Evolutionary conservation across 2,797 vertebrate species (phyloP).

Genomic region (Siniperca scherzeri): DNA sequence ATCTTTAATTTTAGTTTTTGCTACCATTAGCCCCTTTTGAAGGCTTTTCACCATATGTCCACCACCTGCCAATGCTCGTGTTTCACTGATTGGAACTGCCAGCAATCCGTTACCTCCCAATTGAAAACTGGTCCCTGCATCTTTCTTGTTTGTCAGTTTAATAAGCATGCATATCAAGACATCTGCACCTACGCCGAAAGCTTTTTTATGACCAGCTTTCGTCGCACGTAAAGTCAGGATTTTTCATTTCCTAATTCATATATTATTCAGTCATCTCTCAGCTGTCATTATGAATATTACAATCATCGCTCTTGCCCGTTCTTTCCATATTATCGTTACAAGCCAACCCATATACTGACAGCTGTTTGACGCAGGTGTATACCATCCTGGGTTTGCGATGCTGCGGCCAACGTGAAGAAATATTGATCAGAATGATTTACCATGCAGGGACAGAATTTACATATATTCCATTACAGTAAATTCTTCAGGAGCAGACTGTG

Average conservation of each 20-base stretch:
- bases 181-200: constrained; percentile 14
- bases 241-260: constrained; percentile 72
- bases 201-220: constrained; percentile 16
- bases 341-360: background rate
- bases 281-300: constrained; percentile 60
- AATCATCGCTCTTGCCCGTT: constrained; percentile 36
- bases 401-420: background rate
- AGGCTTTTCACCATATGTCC: background rate
- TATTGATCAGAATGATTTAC: constrained; percentile 32
- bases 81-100: constrained; percentile 26
- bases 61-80: background rate
- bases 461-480: background rate
- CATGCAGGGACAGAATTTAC: background rate
- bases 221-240: constrained; percentile 16
- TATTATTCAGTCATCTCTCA: constrained; percentile 69
- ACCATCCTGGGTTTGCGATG: background rate
- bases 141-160: constrained; percentile 69
- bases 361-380: constrained; percentile 4
- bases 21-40: background rate
- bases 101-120: constrained; percentile 29
- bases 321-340: background rate
- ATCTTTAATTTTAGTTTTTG: background rate
- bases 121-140: constrained; percentile 36
- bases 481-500: constrained; percentile 1
- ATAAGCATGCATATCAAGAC: constrained; percentile 57